These are phyloP conservation scores for Hypotaenidia okinawae DNA, from an alignment of 2,797 vertebrate genomes.

Conservation along the genomic window DNA sequence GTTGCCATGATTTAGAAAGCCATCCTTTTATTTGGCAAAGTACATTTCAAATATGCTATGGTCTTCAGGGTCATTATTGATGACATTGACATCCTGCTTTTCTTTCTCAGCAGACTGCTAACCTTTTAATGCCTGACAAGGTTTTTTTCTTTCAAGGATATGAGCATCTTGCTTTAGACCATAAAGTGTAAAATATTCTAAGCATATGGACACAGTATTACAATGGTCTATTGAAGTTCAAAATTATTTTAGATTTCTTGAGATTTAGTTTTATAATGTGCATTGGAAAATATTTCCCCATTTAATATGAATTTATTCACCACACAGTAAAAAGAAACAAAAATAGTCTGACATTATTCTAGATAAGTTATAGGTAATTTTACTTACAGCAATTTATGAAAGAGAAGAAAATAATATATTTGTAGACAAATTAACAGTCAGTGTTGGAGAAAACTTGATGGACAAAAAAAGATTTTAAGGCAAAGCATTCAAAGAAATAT, in stretches of 20 bases:
- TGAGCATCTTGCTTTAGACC: background rate
- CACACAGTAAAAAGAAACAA: background rate
- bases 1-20: constrained; percentile 8
- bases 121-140: constrained; percentile 49
- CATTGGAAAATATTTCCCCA: background rate
- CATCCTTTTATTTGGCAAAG: background rate
- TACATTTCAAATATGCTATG: background rate
- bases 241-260: background rate
- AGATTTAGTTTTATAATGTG: background rate
- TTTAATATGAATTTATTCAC: background rate
- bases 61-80: constrained; percentile 36
- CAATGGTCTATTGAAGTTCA: background rate
- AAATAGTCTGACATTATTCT: background rate
- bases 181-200: constrained; percentile 48
- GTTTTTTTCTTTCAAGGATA: constrained; percentile 41
- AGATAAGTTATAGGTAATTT: background rate
- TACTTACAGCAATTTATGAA: background rate
- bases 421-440: background rate
- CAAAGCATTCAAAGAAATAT: background rate
- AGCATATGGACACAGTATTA: constrained; percentile 24
- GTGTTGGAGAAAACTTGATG: background rate
- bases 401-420: background rate
- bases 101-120: constrained; percentile 31
- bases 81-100: background rate
- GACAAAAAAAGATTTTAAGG: background rate